Evolutionary conservation across 1,140 invertebrate species (phyloP).

Genomic region (Brachionus plicatilis): DNA sequence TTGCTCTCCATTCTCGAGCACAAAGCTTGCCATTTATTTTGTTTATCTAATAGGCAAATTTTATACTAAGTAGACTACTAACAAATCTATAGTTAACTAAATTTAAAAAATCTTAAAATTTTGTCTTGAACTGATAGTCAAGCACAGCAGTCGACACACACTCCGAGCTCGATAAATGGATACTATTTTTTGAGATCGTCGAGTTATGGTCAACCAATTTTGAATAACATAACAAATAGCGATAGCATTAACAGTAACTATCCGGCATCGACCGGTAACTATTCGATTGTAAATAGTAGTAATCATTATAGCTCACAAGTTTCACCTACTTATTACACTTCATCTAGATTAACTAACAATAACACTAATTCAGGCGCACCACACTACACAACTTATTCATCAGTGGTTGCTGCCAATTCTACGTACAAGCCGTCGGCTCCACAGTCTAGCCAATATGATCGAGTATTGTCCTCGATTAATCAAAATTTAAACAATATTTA

Average conservation of each 20-base stretch:
- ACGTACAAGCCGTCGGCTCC: background rate
- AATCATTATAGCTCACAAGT: background rate
- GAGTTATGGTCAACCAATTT: conserved; percentile 5
- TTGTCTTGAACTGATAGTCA: conserved; percentile 12
- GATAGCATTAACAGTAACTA: background rate
- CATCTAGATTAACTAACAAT: conserved; percentile 13
- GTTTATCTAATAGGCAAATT: background rate
- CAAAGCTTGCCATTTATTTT: background rate
- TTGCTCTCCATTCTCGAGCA: background rate
- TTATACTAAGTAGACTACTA: background rate
- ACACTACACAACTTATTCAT: conserved; percentile 18
- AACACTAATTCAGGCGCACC: background rate
- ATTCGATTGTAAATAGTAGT: background rate
- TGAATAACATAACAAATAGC: conserved; percentile 23
- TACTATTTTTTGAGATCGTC: conserved; percentile 26
- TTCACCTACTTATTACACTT: conserved; percentile 21
- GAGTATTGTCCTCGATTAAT: conserved; percentile 5
- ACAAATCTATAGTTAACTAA: background rate
- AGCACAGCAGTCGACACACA: background rate
- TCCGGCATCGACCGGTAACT: background rate
- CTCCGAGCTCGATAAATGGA: background rate
- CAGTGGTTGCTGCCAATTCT: background rate
- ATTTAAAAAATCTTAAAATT: background rate
- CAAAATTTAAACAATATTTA: conserved; percentile 38
- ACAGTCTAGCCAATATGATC: background rate